phyloP scores from a whole-genome alignment of 2,113 vertebrate genomes.

The Shinisaurus crocodilurus region DNA sequence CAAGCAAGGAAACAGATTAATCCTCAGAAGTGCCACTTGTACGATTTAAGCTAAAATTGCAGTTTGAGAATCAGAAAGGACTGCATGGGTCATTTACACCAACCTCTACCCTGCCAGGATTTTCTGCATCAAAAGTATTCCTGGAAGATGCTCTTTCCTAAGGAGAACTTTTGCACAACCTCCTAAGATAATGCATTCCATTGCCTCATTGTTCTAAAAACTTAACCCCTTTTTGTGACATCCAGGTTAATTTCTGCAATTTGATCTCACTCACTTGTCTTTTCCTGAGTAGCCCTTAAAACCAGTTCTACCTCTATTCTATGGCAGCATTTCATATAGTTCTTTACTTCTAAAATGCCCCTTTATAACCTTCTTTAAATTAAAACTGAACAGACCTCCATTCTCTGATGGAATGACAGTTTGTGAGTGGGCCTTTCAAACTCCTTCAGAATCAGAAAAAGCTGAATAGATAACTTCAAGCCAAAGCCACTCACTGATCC shows the following conservation, averaged over 20 bases:
- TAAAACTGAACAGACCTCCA: background rate
- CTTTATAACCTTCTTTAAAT: background rate
- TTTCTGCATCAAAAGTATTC: background rate
- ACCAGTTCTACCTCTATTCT: background rate
- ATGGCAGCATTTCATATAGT: background rate
- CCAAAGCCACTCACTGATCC: background rate
- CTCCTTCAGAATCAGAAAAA: background rate
- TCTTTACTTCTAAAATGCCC: background rate
- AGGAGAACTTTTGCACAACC: background rate
- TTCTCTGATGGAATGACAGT: background rate
- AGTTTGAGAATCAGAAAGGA: background rate
- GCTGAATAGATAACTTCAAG: background rate
- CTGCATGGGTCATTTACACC: slow-evolving; percentile 2
- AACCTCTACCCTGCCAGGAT: background rate
- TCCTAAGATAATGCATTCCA: background rate
- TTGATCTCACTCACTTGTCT: background rate
- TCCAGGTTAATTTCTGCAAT: background rate
- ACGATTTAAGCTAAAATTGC: slow-evolving; percentile 41
- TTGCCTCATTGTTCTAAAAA: background rate
- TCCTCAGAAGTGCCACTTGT: slow-evolving; percentile 45
- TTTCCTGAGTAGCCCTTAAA: background rate
- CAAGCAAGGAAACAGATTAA: slow-evolving; percentile 61
- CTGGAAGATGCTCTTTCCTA: background rate
- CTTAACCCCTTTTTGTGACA: background rate
- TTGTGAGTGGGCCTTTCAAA: background rate